Evolutionary conservation across 2,888 invertebrate genomes (phyloP).

Genomic region (Drosophila borealis): DNA sequence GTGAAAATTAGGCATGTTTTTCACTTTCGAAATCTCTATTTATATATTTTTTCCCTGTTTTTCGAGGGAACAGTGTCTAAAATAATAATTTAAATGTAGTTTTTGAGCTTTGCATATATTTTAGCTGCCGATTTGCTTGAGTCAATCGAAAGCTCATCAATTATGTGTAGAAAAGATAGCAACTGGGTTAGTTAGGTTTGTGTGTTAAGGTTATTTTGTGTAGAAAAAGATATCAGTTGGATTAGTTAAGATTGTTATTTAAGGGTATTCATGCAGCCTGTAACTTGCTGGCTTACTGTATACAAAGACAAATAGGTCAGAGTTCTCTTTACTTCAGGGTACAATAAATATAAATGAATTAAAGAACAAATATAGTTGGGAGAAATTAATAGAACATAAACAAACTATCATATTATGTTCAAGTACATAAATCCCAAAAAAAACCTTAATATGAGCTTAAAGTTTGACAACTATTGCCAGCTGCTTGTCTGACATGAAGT

Average conservation of each 20-base stretch:
- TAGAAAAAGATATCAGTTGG: no score
- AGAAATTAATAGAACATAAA: no score
- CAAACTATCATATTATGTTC: no score
- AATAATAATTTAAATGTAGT: constrained; percentile 31
- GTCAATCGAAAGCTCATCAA: constrained; percentile 2
- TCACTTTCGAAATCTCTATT: constrained; percentile 64
- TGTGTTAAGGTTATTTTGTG: no score
- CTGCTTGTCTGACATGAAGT: constrained; percentile 22
- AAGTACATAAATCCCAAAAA: background rate
- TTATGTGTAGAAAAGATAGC: constrained; percentile 17
- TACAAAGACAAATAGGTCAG: no score
- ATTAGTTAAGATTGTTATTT: no score
- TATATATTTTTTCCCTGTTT: constrained; percentile 1
- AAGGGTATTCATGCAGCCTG: no score
- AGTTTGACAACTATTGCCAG: constrained; percentile 3
- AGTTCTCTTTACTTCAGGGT: no score
- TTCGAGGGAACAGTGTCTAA: constrained; percentile 27
- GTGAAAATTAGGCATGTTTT: constrained; percentile 75
- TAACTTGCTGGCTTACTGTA: no score
- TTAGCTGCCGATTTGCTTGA: background rate
- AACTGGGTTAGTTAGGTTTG: background rate
- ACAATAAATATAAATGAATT: background rate
- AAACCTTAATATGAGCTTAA: constrained; percentile 6
- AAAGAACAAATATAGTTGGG: background rate
- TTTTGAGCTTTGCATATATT: constrained; percentile 9